These are phyloP conservation scores for Dexiosoma caninum DNA, from an alignment of 2,888 invertebrate species.

Conservation along the genomic window DNA sequence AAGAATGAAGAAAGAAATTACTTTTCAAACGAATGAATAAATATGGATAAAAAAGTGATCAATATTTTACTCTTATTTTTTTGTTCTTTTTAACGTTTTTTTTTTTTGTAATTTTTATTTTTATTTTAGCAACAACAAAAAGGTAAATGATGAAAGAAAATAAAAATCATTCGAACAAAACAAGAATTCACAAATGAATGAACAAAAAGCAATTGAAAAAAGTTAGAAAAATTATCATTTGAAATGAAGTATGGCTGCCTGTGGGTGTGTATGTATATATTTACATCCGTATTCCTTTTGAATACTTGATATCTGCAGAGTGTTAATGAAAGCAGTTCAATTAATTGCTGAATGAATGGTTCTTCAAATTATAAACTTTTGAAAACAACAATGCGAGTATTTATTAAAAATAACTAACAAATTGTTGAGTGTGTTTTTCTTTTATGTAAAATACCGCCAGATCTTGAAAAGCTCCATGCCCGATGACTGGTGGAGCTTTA, in stretches of 20 bases:
- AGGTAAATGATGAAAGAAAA: neutral
- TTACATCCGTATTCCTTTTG: neutral
- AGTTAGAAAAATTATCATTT: slow-evolving; percentile 38
- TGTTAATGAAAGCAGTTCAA: slow-evolving; percentile 37
- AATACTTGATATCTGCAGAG: slow-evolving; percentile 13
- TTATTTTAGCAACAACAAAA: neutral
- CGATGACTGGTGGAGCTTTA: too few species aligned
- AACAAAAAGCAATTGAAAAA: slow-evolving; percentile 51
- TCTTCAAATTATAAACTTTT: neutral
- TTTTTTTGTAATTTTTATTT: neutral
- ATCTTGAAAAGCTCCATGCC: too few species aligned
- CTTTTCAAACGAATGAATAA: slow-evolving; percentile 74
- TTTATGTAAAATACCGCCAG: too few species aligned
- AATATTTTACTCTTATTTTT: slow-evolving; percentile 54
- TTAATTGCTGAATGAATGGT: slow-evolving; percentile 23
- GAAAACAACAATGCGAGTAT: neutral
- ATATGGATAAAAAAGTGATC: slow-evolving; percentile 74
- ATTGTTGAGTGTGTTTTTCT: too few species aligned
- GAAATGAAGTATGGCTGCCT: slow-evolving; percentile 1
- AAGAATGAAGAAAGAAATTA: slow-evolving; percentile 71
- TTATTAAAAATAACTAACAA: too few species aligned
- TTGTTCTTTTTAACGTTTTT: slow-evolving; percentile 26
- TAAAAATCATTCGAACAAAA: slow-evolving; percentile 32
- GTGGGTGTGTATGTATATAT: too few species aligned
- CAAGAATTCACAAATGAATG: slow-evolving; percentile 48